Evolutionary conservation across 1,140 invertebrate genomes (phyloP).

Genomic region (Laodelphax striatellus): DNA sequence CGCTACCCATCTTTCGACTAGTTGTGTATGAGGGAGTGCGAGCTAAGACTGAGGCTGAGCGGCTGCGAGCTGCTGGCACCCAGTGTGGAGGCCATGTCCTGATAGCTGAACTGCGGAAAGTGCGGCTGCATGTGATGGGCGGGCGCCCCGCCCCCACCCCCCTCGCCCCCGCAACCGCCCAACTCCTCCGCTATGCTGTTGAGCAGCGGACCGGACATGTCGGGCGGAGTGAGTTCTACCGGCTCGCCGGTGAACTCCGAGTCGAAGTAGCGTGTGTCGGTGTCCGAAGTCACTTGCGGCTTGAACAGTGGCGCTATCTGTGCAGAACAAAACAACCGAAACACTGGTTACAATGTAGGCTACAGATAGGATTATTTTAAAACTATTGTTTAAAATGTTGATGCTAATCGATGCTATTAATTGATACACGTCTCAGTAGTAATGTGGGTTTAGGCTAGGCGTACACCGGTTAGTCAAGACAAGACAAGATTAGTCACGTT

Average conservation of each 20-base stretch:
- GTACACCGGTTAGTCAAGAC: too few species aligned
- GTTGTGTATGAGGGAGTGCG: conserved; percentile 20
- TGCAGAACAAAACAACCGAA: too few species aligned
- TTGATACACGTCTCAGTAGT: too few species aligned
- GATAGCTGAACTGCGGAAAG: conserved; percentile 60
- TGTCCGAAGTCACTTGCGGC: conserved; percentile 90
- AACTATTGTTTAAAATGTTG: too few species aligned
- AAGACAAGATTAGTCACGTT: too few species aligned
- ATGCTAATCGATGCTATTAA: too few species aligned
- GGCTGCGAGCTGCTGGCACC: conserved; percentile 15
- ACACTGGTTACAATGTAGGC: too few species aligned
- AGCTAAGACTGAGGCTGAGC: conserved; percentile 14
- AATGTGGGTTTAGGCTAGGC: too few species aligned
- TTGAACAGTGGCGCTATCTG: conserved; percentile 86
- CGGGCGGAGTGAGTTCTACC: conserved; percentile 90
- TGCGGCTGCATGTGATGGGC: conserved; percentile 44
- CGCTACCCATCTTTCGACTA: too few species aligned
- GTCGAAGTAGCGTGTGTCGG: conserved; percentile 96
- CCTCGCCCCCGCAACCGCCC: too few species aligned
- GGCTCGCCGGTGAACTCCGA: conserved; percentile 96
- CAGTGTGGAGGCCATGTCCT: conserved; percentile 19
- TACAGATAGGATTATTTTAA: too few species aligned
- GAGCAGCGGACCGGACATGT: conserved; percentile 46
- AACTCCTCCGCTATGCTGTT: conserved; percentile 57
- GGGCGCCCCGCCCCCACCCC: too few species aligned